Base-by-base conservation (phyloP, 2,797 vertebrate species). In the Euthynnus affinis region DNA sequence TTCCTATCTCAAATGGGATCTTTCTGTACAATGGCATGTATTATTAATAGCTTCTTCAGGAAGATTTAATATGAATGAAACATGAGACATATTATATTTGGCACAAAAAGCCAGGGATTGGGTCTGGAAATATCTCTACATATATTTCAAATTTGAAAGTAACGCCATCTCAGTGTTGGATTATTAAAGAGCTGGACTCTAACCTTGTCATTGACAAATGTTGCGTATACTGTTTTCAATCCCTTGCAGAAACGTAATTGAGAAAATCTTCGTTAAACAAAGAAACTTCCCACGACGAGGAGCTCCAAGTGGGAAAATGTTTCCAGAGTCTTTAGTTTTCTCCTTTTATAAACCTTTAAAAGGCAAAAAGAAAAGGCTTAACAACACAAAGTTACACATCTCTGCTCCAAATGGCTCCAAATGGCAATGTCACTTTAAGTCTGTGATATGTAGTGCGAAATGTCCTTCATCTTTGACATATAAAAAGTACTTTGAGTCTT, bases 31-130 rank as follows among this genome's bases (percentile, higher is more conserved):
- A 81, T 79, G 83, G 62, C 87, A 59, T 82, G 49, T 84, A 76
- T 89, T 88, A 84, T 89, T 84, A 89, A 91, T 84, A 48, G 81
- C 66, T 59, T 86, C 42, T 69, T 79, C 76, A 56, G 67, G 81
- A 85, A 74, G 63, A 25, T 90, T 90, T 89, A 83, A 83, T 67
- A 87, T 87, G 74, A 89, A 90, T 89, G 79, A 91, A 90, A 88
- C 83, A 90, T 85, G 71, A 85, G 81, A 79, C 64, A 58, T 68
- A 80, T 87, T 87, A 89, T 81, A 90, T 92, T 93, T 94, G 92
- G 91, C 90, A 91, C 78, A 64, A 78, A 81, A 78, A 77, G 64
- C 64, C 75, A 58, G 68, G 69, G 69, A 68, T 66, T 70, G 29
- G 61, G 52, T 71, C 77, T 76, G 60, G 82, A 87, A 85, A 87